Evolutionary conservation across 1,140 invertebrate species (phyloP), one percentile per base, ranked within the genome.

Genomic region (Helicorthomorpha holstii): DNA sequence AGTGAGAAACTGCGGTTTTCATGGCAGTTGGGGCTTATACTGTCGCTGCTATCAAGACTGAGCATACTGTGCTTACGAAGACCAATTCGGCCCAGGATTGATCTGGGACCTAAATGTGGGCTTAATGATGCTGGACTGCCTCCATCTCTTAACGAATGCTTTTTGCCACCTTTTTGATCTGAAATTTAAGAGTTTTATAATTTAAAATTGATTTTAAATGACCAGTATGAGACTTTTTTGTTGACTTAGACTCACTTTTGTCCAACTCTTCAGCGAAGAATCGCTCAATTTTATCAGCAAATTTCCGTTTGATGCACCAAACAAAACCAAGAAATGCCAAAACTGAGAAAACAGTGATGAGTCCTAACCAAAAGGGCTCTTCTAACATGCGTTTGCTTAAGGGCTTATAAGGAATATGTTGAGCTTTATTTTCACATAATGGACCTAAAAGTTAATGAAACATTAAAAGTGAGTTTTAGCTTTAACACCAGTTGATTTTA

Each of bases 211-310:
- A 44, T 44, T 4, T 44, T 4, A 44, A 4, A 44, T 10, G 3
- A 10, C 10, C n/a, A 19, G 21, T 42, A 4, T 26, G 41, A 27
- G 56, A 54, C 58, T 56, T 59, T 57, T 58, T 24, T 59, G n/a
- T n/a, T n/a, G n/a, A n/a, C n/a, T n/a, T n/a, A n/a, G n/a, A 56
- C 43, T 62, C 62, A 27, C 58, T 61, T 12, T 78, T 66, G 61
- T 83, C 81, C 12, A 78, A 75, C 64, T 85, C 83, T 58, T 85
- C 82, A 1, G 79, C 80, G n/a, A 85, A 69, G 1, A 85, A 71
- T 61, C 82, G 83, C 61, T 85, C 83, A 38, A 86, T 77, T 66
- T 84, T 83, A 61, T 86, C 83, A 0, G 82, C 81, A 61, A 86
- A 83, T 64, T 85, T 82, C 48, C 82, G 64, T 62, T 83, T 83